Base-by-base conservation (phyloP, 1,140 invertebrate genomes). In the Mycetomoellerius zeteki region DNA sequence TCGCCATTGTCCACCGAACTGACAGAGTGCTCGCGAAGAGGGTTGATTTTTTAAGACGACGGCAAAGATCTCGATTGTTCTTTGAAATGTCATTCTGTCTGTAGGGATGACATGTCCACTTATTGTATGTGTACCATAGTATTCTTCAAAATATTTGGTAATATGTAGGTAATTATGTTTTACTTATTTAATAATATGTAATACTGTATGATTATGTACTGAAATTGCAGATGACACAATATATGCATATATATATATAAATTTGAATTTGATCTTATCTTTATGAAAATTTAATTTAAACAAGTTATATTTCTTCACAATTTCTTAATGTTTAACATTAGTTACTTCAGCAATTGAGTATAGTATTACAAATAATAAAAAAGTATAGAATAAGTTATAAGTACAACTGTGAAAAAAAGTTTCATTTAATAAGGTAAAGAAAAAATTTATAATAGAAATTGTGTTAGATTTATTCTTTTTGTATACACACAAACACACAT, bases 1-100 rank as follows among this genome's bases (percentile, higher is more conserved):
- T 56, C 76, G 43, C 88, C 77, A 89, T 87, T 90, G 88, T 90
- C 85, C 89, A n/a, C n/a, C 85, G 71, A 80, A 43, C 30, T 89
- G 84, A 90, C 89, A 89, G 58, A 89, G 86, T 87, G 72, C 67
- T 30, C 54, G 37, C 19, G 19, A 75, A 33, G 80, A 50, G 69
- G 43, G 19, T 62, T 84, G 62, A 75, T 50, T 73, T 84, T 84
- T 84, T 75, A 60, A 82, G 47, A 16, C 21, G 27, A 8, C 27
- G 0, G 0, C 21, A 12, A 3, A 58, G 21, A 10, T 19, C 0
- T n/a, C n/a, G 67, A 84, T 75, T 84, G 54, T 84, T 84, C 54
- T 33, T 19, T 47, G 33, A 81, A 12, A 82, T 47, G 33, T 73
- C 30, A 47, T 56, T 43, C 16, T 33, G 43, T 81, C 47, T 5